Base-by-base conservation (phyloP, 1,140 invertebrate species). In the Drosophila kurseongensis region DNA sequence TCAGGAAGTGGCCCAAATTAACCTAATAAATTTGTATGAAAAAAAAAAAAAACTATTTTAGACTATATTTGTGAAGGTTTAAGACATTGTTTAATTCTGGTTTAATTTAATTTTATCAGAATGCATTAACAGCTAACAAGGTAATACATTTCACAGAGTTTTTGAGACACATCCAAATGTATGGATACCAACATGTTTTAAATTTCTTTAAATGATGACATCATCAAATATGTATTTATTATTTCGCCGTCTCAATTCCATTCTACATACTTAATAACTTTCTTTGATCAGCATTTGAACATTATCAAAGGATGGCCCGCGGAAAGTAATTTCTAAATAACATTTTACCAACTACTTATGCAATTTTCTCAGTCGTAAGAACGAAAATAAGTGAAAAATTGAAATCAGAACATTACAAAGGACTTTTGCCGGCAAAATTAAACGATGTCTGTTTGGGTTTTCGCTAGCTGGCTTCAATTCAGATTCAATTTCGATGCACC, bases 401-500 rank as follows among this genome's bases (percentile, higher is more conserved):
- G 36, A 71, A 59, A 59, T 72, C 54, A 58, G 58, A 44, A 45
- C 29, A 16, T 18, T 47, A 51, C 54, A 72, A 72, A 72, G 55
- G 9, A 57, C 27, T 29, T 51, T 65, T 52, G 40, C 23, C 47
- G 42, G 12, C n/a, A 18, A 50, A 75, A 63, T 51, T 61, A 62
- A 42, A 60, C 23, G 18, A 32, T 59, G 52, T 58, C 48, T 45
- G 42, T 60, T 69, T 61, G 51, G 62, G 45, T 42, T 54, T 69
- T 78, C 27, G 65, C 47, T 65, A n/a, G 38, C 40, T 52, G 27
- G 55, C 36, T 79, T 79, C 80, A 66, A 83, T 86, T 75, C 55
- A 68, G 85, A 86, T 86, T 85, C 78, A 81, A 86, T 81, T 85
- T 86, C 57, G 51, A 38, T 75, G 52, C 57, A 65, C 41, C 58